phyloP scores from a whole-genome alignment of 2,113 vertebrate species.

The Rostratula benghalensis region DNA sequence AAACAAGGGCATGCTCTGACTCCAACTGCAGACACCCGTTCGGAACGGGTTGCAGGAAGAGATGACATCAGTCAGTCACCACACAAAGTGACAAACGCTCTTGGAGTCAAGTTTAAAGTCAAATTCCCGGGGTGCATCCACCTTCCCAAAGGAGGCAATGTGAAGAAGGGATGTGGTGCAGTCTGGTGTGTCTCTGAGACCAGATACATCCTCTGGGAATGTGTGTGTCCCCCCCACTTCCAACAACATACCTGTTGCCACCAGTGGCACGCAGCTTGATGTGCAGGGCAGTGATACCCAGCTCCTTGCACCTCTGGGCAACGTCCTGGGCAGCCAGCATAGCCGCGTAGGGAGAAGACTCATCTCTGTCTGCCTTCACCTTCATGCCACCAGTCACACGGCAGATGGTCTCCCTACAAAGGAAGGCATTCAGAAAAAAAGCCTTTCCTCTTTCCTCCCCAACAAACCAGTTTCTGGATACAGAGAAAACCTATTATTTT shows the following conservation, averaged over 20 bases:
- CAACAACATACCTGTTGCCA: conserved; percentile 83
- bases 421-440: background rate
- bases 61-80: background rate
- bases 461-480: background rate
- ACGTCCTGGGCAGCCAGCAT: conserved; percentile 98
- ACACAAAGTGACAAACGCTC: background rate
- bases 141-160: accelerated
- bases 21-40: background rate
- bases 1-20: background rate
- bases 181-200: background rate
- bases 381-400: conserved; percentile 98
- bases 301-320: conserved; percentile 96
- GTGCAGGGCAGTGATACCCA: conserved; percentile 95
- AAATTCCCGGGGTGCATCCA: accelerated
- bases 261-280: conserved; percentile 97
- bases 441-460: background rate
- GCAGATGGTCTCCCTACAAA: conserved; percentile 92
- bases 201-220: accelerated
- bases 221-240: background rate
- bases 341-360: conserved; percentile 95
- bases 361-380: conserved; percentile 96
- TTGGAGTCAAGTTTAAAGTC: background rate
- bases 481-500: background rate
- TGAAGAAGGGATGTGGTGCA: background rate
- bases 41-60: accelerated